These are phyloP conservation scores for Drosophila punjabiensis DNA, from an alignment of 1,140 invertebrate species.

Conservation along the genomic window DNA sequence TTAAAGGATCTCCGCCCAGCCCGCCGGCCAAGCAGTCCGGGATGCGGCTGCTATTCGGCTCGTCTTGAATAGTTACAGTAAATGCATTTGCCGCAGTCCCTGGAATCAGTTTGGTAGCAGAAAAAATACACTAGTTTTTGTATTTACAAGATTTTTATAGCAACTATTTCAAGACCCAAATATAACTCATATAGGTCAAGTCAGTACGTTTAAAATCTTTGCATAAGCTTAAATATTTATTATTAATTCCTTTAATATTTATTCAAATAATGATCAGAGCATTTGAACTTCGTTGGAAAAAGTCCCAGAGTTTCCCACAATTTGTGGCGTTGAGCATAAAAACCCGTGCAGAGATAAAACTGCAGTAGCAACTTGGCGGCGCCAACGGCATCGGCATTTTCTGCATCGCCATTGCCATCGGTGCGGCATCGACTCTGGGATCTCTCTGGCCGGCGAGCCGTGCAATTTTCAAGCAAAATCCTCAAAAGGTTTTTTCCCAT, in stretches of 20 bases:
- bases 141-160: not conserved
- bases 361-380: slow-evolving; percentile 75
- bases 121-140: slow-evolving; percentile 9
- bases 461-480: slow-evolving; percentile 65
- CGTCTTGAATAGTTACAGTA: slow-evolving; percentile 40
- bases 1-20: slow-evolving; percentile 65
- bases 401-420: slow-evolving; percentile 51
- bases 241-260: not conserved
- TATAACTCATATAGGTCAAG: not conserved
- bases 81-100: slow-evolving; percentile 39
- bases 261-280: slow-evolving; percentile 8
- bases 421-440: slow-evolving; percentile 47
- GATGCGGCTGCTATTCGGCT: slow-evolving; percentile 10
- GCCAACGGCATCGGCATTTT: slow-evolving; percentile 62
- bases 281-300: slow-evolving; percentile 10
- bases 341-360: slow-evolving; percentile 70
- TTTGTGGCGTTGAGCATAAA: slow-evolving; percentile 69
- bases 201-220: not conserved
- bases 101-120: not conserved
- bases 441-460: slow-evolving; percentile 51
- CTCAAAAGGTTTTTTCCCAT: slow-evolving; percentile 51
- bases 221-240: not conserved
- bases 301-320: not conserved
- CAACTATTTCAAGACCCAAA: not conserved
- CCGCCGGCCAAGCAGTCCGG: slow-evolving; percentile 17